Percentiles rank a stretch among this genome's conserved stretches.
phyloP scores from a whole-genome alignment of 2,888 invertebrate species.

The Nudaria mundana region DNA sequence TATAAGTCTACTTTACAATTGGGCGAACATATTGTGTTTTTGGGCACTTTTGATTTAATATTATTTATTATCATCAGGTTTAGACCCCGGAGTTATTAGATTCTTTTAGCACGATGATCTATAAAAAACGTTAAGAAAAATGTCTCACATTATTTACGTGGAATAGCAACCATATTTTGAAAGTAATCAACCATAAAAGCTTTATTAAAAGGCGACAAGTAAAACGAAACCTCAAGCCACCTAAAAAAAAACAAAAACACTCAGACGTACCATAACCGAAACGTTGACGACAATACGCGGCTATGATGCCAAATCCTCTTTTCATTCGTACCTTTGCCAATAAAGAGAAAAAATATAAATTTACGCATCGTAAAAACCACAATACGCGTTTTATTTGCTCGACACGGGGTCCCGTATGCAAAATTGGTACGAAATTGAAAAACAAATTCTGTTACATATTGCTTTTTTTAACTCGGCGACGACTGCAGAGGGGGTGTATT shows the following conservation, averaged over 20 bases:
- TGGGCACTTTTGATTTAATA: too few species aligned
- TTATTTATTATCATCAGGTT: too few species aligned
- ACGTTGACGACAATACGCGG: slow-evolving; percentile 30
- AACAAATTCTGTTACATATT: slow-evolving; percentile 80
- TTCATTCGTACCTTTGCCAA: slow-evolving; percentile 58
- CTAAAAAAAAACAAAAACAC: slow-evolving; percentile 25
- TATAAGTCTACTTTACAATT: too few species aligned
- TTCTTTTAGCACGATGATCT: too few species aligned
- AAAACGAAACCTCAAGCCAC: slow-evolving; percentile 30
- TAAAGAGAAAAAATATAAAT: slow-evolving; percentile 49
- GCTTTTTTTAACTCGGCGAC: slow-evolving; percentile 56
- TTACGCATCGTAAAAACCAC: slow-evolving; percentile 76
- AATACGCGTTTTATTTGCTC: slow-evolving; percentile 70
- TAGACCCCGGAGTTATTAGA: too few species aligned
- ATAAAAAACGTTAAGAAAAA: too few species aligned
- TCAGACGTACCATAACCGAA: slow-evolving; percentile 50
- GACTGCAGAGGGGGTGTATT: slow-evolving; percentile 43
- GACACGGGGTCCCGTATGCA: slow-evolving; percentile 68
- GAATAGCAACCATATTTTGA: too few species aligned
- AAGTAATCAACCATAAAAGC: slow-evolving; percentile 15
- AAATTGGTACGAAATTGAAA: slow-evolving; percentile 81
- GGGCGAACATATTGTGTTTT: too few species aligned
- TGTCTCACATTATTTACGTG: too few species aligned
- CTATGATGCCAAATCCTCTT: slow-evolving; percentile 52
- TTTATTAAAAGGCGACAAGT: slow-evolving; percentile 24